These are phyloP conservation scores for Agonum fuliginosum DNA, from an alignment of 2,888 invertebrate species.

Conservation along the genomic window DNA sequence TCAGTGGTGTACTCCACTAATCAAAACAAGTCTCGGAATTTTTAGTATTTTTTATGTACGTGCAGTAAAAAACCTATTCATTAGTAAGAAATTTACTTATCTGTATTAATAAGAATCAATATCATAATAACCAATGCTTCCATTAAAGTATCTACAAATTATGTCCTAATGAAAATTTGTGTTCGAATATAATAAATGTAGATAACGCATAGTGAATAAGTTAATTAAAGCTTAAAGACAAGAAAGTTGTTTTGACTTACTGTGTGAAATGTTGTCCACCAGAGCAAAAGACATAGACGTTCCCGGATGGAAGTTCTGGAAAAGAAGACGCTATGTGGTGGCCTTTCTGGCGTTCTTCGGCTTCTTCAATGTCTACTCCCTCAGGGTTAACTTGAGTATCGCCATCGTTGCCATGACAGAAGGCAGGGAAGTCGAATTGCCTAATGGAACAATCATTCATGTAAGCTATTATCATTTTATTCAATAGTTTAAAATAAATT, in stretches of 20 bases:
- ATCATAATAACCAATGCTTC: not conserved
- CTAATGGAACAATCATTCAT: slow-evolving; percentile 78
- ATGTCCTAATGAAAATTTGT: no score
- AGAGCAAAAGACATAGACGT: slow-evolving; percentile 49
- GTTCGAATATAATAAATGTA: not conserved
- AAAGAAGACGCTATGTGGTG: slow-evolving; percentile 83
- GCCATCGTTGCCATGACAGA: slow-evolving; percentile 96
- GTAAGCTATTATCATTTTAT: slow-evolving; percentile 72
- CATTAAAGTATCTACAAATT: not conserved
- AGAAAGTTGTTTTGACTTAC: not conserved
- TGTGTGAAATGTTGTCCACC: no score
- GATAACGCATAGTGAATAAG: not conserved
- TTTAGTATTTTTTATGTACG: no score
- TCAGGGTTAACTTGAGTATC: slow-evolving; percentile 92
- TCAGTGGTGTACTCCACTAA: no score
- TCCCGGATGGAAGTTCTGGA: slow-evolving; percentile 82
- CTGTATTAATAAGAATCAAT: not conserved
- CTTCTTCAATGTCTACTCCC: slow-evolving; percentile 86
- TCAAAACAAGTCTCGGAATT: no score
- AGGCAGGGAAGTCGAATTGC: slow-evolving; percentile 77
- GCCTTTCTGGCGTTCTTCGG: slow-evolving; percentile 86
- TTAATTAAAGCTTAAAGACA: not conserved
- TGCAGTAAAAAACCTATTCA: no score
- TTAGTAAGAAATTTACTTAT: no score
- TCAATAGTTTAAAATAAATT: not conserved